A percentile compares a stretch with the other conserved stretches of the same genome.
phyloP scores from a whole-genome alignment of 2,113 vertebrate species.

The Uria lomvia region DNA sequence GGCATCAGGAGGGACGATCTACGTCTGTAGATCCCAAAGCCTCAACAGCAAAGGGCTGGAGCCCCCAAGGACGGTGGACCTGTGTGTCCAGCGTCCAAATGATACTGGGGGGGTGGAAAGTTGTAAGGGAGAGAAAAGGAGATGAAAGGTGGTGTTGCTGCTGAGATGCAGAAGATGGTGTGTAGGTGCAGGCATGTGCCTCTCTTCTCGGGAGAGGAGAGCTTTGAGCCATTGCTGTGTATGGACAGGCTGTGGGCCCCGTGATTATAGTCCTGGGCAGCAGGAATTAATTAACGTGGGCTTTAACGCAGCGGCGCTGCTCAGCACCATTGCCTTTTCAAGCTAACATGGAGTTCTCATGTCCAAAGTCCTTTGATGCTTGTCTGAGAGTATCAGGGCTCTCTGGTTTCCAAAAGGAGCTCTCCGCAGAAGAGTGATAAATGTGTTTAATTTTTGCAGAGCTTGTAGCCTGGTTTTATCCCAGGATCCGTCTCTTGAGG shows the following conservation, averaged over 20 bases:
- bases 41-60: not conserved
- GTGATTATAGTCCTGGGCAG: rapidly evolving
- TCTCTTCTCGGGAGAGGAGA: not conserved
- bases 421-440: conserved; percentile 33
- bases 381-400: conserved; percentile 6
- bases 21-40: not conserved
- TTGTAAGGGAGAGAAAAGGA: not conserved
- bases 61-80: not conserved
- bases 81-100: rapidly evolving
- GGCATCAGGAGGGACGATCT: not conserved
- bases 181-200: not conserved
- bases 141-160: not conserved
- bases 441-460: conserved; percentile 61
- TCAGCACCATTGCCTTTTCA: rapidly evolving
- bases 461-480: conserved; percentile 56
- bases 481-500: conserved; percentile 49
- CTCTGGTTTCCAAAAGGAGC: conserved; percentile 1
- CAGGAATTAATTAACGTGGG: not conserved
- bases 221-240: not conserved
- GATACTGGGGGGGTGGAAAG: not conserved
- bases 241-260: not conserved
- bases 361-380: not conserved
- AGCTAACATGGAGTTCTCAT: not conserved
- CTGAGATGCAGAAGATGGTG: not conserved
- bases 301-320: not conserved